Evolutionary conservation across 2,888 invertebrate species (phyloP).

Genomic region (Gasteruption jaculator): DNA sequence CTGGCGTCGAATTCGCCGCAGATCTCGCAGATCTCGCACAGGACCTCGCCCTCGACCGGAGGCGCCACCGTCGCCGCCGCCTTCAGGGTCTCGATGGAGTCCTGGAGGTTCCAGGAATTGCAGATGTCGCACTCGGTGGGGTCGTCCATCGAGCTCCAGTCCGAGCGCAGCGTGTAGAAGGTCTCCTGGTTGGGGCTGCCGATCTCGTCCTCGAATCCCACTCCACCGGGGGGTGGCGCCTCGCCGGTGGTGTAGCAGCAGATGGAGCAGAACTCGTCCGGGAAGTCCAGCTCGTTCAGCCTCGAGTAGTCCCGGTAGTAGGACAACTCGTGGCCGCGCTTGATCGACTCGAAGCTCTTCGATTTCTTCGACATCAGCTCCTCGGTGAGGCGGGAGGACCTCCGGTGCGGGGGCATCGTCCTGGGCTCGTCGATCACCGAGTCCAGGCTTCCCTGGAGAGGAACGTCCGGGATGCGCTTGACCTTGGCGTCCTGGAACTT

Average conservation of each 20-base stretch:
- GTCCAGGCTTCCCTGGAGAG: slow-evolving; percentile 28
- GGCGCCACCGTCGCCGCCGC: slow-evolving; percentile 13
- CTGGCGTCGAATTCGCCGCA: slow-evolving; percentile 37
- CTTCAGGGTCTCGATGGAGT: slow-evolving; percentile 29
- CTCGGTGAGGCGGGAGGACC: slow-evolving; percentile 23
- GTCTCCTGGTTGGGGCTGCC: slow-evolving; percentile 32
- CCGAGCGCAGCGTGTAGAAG: slow-evolving; percentile 39
- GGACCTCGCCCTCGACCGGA: slow-evolving; percentile 17
- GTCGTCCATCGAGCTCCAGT: slow-evolving; percentile 43
- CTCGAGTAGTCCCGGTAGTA: slow-evolving; percentile 33
- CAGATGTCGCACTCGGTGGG: slow-evolving; percentile 48
- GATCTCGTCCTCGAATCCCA: slow-evolving; percentile 23
- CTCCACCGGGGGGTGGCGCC: slow-evolving; percentile 14
- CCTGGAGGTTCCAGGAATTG: slow-evolving; percentile 40
- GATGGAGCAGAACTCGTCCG: slow-evolving; percentile 44
- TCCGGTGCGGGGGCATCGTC: slow-evolving; percentile 19
- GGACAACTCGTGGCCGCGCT: slow-evolving; percentile 33
- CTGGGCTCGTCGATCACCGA: slow-evolving; percentile 23
- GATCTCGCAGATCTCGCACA: slow-evolving; percentile 45
- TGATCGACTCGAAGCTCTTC: slow-evolving; percentile 47
- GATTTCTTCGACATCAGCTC: slow-evolving; percentile 41
- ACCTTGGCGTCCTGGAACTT: too few species aligned
- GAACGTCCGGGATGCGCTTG: too few species aligned
- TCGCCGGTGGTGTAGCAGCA: slow-evolving; percentile 40
- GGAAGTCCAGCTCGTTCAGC: slow-evolving; percentile 32